Evolutionary conservation across 2,888 invertebrate species (phyloP), one percentile per base, ranked within the genome.

Genomic region (Melikaiella ostensackeni): DNA sequence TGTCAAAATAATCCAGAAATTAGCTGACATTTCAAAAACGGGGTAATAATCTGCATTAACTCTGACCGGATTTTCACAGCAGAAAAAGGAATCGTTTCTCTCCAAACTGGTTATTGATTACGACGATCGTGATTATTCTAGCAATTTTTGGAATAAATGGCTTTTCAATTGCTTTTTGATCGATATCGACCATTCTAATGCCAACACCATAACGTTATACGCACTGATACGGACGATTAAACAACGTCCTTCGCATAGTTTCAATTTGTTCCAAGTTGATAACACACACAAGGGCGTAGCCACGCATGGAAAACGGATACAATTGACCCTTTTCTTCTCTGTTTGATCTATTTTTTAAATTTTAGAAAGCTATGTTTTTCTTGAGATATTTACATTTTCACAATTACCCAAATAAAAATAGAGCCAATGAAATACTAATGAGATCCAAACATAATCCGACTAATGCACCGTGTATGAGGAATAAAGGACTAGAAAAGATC

Each of bases 91-190:
- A 27, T 24, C 16, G 35, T 64, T 35, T 64, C 9, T 70, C 46
- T 6, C 11, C 27, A 27, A 50, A 50, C 30, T 70, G 9, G 46
- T 30, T 42, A 24, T 11, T 70, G 5, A 64, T 42, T n/a, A 19
- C 19, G 27, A 59, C 59, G 7, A 46, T n/a, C 2, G 30, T 30
- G 30, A 70, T 70, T 70, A 33, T 70, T 70, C n/a, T n/a, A 46
- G 50, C 30, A 46, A n/a, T 46, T 70, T 70, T 70, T 50, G n/a
- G 30, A 33, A 33, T 27, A 50, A 70, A 70, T 50, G n/a, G 46
- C 9, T 70, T 70, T 70, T 50, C 50, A 70, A 70, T 70, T 46
- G 70, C 30, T 50, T 50, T 70, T 50, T 11, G 30, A 70, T n/a
- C 50, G 70, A 70, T 50, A 70, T 70, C 19, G 30, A 50, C 30